Evolutionary conservation across 2,797 vertebrate species (phyloP).

Genomic region (Microtus agrestis): DNA sequence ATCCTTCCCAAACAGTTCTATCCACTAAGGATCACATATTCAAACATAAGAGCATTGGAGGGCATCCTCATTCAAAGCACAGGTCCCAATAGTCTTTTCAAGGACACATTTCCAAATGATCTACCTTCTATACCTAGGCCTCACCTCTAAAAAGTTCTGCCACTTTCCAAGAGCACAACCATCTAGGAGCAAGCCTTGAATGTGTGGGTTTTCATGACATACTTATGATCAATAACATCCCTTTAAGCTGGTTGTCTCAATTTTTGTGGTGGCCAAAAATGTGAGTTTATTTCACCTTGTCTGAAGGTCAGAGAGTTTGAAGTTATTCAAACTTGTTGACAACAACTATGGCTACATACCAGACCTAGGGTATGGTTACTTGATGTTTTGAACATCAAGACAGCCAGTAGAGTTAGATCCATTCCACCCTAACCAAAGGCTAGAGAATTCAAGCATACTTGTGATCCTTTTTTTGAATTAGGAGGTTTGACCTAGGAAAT

Average conservation of each 20-base stretch:
- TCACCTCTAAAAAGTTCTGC: not conserved
- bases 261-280: too few relatives aligned
- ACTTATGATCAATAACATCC: not conserved
- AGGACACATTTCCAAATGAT: not conserved
- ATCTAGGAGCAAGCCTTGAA: not conserved
- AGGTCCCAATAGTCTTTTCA: not conserved
- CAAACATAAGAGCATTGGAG: not conserved
- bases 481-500: too few relatives aligned
- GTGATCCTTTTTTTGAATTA: too few relatives aligned
- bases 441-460: too few relatives aligned
- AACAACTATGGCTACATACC: too few relatives aligned
- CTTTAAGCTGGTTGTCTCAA: not conserved
- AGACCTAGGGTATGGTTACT: too few relatives aligned
- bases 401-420: too few relatives aligned
- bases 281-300: too few relatives aligned
- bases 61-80: not conserved
- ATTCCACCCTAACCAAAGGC: too few relatives aligned
- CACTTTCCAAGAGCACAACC: not conserved
- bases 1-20: not conserved
- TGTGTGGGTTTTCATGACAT: not conserved
- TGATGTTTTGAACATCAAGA: too few relatives aligned
- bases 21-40: not conserved
- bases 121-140: not conserved
- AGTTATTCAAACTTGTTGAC: too few relatives aligned
- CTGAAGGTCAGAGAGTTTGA: too few relatives aligned